phyloP scores from a whole-genome alignment of 2,797 vertebrate genomes.

The Phrynocephalus guinanensis region DNA sequence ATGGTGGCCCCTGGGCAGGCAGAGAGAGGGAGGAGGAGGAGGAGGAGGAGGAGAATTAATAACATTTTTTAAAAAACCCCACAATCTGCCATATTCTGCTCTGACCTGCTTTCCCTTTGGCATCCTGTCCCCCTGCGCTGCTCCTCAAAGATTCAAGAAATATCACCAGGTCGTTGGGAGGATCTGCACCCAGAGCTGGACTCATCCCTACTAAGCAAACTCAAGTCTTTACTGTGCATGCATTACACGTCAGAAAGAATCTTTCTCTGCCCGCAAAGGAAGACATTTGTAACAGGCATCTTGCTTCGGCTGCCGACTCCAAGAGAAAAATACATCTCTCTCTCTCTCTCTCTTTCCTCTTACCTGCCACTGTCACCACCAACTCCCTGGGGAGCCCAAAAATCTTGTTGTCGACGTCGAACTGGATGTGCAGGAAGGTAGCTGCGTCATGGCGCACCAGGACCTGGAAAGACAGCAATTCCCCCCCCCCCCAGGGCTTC shows the following conservation, averaged over 20 bases:
- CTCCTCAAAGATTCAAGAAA: too few species aligned
- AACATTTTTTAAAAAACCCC: too few species aligned
- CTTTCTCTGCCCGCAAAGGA: too few species aligned
- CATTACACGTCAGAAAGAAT: too few species aligned
- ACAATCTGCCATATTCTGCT: too few species aligned
- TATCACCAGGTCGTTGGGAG: too few species aligned
- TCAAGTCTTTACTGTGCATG: too few species aligned
- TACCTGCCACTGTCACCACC: constrained; percentile 94
- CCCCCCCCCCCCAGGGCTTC: neutral
- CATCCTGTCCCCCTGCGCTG: too few species aligned
- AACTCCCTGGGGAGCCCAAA: constrained; percentile 94
- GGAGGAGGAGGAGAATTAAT: neutral
- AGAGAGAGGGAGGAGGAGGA: too few species aligned
- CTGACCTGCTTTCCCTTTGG: too few species aligned
- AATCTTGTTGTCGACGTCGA: constrained; percentile 93
- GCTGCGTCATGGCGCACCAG: constrained; percentile 89
- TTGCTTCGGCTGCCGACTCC: neutral
- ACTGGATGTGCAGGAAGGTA: constrained; percentile 85
- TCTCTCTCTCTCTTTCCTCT: neutral
- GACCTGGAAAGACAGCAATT: constrained; percentile 78
- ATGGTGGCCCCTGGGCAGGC: constrained; percentile 89
- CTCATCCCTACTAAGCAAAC: too few species aligned
- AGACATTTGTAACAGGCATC: constrained; percentile 18
- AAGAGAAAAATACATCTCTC: neutral
- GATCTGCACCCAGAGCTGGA: too few species aligned